Conservation (phyloP, 2,797 vertebrate species). For the Philypnodon macrostomus region DNA sequence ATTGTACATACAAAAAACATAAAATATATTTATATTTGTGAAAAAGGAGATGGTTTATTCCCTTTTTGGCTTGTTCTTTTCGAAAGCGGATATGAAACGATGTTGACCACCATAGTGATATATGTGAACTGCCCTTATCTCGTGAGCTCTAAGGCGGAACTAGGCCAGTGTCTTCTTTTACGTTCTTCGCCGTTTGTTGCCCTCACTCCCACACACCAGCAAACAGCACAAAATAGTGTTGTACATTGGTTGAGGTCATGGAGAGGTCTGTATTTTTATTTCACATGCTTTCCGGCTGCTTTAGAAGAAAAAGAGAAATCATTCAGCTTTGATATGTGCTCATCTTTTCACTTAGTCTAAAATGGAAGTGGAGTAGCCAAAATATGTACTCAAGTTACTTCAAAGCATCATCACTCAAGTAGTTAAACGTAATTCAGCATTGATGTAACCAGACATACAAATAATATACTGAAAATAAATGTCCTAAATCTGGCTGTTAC, state of each 20-base stretch:
- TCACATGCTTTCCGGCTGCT: slow-evolving; percentile 50
- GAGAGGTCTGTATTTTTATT: slow-evolving; percentile 52
- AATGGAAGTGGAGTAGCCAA: too few species aligned
- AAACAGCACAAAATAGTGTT: slow-evolving; percentile 52
- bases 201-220: slow-evolving; percentile 70
- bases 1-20: slow-evolving; percentile 80
- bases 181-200: slow-evolving; percentile 63
- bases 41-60: slow-evolving; percentile 77
- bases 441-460: too few species aligned
- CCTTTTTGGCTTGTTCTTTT: slow-evolving; percentile 65
- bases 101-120: slow-evolving; percentile 74
- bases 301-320: slow-evolving; percentile 38
- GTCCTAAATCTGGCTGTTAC: too few species aligned
- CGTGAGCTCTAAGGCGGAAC: slow-evolving; percentile 69
- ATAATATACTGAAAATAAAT: too few species aligned
- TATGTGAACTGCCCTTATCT: slow-evolving; percentile 85
- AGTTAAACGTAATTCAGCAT: too few species aligned
- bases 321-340: slow-evolving; percentile 41
- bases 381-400: too few species aligned
- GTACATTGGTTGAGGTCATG: slow-evolving; percentile 47
- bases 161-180: slow-evolving; percentile 67
- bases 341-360: too few species aligned
- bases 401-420: too few species aligned
- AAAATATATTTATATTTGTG: slow-evolving; percentile 86
- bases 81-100: slow-evolving; percentile 63